Base-by-base conservation (phyloP, 2,888 invertebrate species). In the Caenorhabditis doughertyi region DNA sequence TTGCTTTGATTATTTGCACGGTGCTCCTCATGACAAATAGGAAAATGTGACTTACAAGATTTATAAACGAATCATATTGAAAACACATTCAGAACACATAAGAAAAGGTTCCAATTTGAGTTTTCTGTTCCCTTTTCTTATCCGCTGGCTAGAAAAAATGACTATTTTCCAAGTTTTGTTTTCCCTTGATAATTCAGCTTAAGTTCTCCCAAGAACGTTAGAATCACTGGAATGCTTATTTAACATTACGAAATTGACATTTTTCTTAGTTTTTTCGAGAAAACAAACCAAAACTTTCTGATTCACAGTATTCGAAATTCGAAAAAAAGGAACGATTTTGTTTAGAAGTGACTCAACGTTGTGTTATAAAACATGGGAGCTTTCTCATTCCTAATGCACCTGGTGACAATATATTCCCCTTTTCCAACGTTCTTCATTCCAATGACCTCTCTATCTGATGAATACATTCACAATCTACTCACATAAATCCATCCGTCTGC, bases 401-500 rank as follows among this genome's bases (percentile, higher is more conserved):
- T 35, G 49, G 18, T 32, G 49, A 39, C 9, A 35, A 67, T 23
- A 51, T 39, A 21, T 51, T 35, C 11, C 18, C 8, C 25, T 18
- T 32, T 29, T 44, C 27, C 29, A n/a, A 32, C 32, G 18, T 56
- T 56, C 18, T 27, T 42, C 53, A 55, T 67, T 32, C 49, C 44
- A 62, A 27, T 56, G 64, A 55, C 64, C 64, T 55, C n/a, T n/a
- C 44, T 55, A 51, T 18, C 8, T 16, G 60, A 39, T 47, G 53
- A 42, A 60, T 53, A n/a, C 9, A 56, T 70, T 62, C 42, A 16
- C 62, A 53, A 64, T 49, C n/a, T 51, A 55, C 51, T 55, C 44
- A 29, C 55, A 73, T 73, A 64, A 73, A 64, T 73, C 73, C 53
- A 21, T 73, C 55, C 29, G 53, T 53, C 51, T 47, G 51, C 39